These are phyloP conservation scores for Oryzias melastigma DNA, from an alignment of 2,113 vertebrate species.

Conservation along the genomic window DNA sequence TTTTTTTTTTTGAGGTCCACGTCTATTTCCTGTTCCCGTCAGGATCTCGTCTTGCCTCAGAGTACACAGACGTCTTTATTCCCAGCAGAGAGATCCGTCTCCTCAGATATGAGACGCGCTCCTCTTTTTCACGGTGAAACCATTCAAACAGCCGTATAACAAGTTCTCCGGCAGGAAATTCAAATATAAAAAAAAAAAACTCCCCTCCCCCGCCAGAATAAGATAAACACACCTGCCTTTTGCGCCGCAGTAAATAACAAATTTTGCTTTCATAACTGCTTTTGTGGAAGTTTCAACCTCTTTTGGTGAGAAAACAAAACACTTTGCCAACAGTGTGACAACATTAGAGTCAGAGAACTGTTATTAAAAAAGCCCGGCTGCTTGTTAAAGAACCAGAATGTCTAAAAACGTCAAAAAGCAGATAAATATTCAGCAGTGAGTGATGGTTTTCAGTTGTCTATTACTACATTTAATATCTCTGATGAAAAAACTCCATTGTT, in stretches of 20 bases:
- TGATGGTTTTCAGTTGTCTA: too few relatives aligned
- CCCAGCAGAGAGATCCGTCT: not conserved
- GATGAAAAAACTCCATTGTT: too few relatives aligned
- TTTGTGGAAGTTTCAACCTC: not conserved
- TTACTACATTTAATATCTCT: too few relatives aligned
- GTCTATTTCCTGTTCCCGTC: conserved; percentile 6
- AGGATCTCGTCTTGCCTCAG: not conserved
- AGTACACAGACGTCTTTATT: not conserved
- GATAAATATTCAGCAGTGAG: too few relatives aligned
- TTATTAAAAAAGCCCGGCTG: too few relatives aligned
- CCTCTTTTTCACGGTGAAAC: not conserved
- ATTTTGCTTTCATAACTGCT: not conserved
- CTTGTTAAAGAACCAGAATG: too few relatives aligned
- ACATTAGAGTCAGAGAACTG: too few relatives aligned
- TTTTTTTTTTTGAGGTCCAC: too few relatives aligned
- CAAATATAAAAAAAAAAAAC: too few relatives aligned
- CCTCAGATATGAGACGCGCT: conserved; percentile 10
- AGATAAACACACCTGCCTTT: not conserved
- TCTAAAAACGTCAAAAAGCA: too few relatives aligned
- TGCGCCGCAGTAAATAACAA: not conserved
- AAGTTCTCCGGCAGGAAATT: too few relatives aligned
- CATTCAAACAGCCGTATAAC: too few relatives aligned
- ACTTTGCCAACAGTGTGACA: not conserved
- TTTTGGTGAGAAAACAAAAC: not conserved
- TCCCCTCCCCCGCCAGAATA: not conserved